These are phyloP conservation scores for Brachypalpus laphriformis DNA, from an alignment of 2,888 invertebrate genomes.

Conservation along the genomic window DNA sequence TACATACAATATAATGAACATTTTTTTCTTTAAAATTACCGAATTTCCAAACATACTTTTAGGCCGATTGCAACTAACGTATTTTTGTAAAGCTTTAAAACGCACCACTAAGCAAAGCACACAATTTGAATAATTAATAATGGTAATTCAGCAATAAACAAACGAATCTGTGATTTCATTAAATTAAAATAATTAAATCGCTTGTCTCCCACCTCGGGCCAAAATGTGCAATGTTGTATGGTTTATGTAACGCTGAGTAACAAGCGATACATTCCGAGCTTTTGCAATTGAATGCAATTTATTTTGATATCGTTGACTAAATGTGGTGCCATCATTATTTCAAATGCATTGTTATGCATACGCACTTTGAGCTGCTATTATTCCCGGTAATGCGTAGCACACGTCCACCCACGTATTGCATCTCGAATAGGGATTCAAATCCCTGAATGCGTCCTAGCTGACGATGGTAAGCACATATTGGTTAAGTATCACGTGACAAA, in stretches of 20 bases:
- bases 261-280: neutral
- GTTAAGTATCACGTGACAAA: conserved; percentile 71
- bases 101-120: neutral
- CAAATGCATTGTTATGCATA: conserved; percentile 57
- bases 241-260: conserved; percentile 15
- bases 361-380: conserved; percentile 24
- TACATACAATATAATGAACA: no score
- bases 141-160: conserved; percentile 18
- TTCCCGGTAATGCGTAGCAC: neutral
- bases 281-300: conserved; percentile 34
- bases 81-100: conserved; percentile 7
- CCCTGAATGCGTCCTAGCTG: neutral
- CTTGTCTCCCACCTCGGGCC: neutral
- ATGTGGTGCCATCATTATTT: conserved; percentile 39
- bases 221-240: conserved; percentile 43
- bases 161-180: conserved; percentile 32
- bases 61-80: neutral
- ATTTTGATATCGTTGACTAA: conserved; percentile 38
- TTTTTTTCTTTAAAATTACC: no score
- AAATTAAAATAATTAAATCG: conserved; percentile 25
- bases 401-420: neutral
- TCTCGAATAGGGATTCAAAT: conserved; percentile 21
- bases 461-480: conserved; percentile 47
- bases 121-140: conserved; percentile 37
- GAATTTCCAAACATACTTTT: no score